phyloP scores from a whole-genome alignment of 2,113 vertebrate genomes.

The Gallinago jamesoni region DNA sequence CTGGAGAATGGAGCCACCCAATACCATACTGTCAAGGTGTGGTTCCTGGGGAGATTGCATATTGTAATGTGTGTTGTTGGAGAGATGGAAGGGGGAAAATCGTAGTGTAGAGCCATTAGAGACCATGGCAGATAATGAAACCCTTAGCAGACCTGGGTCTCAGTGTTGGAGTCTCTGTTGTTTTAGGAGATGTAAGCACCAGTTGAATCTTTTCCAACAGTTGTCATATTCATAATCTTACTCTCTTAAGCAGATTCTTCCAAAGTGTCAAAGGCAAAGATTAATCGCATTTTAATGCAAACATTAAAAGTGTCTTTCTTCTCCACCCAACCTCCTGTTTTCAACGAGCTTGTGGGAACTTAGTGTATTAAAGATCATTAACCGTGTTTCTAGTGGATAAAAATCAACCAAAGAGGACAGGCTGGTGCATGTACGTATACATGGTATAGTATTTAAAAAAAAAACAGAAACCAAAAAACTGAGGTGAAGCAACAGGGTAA shows the following conservation, averaged over 20 bases:
- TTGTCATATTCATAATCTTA: background rate
- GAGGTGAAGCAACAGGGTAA: background rate
- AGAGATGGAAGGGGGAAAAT: background rate
- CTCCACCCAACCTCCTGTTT: background rate
- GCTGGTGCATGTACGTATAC: background rate
- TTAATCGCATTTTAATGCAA: background rate
- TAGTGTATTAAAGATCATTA: background rate
- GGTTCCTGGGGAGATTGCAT: background rate
- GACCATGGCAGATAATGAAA: background rate
- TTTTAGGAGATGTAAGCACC: background rate
- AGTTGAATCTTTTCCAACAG: background rate
- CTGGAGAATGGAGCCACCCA: slow-evolving; percentile 81
- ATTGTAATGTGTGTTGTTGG: background rate
- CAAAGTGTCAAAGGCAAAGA: background rate
- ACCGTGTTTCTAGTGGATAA: background rate
- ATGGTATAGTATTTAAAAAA: background rate
- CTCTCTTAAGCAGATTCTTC: background rate
- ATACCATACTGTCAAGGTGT: slow-evolving; percentile 88
- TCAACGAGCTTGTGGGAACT: background rate
- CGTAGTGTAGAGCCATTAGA: background rate
- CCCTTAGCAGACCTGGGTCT: background rate
- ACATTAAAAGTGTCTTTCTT: background rate
- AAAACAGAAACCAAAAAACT: background rate
- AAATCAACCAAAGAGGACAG: background rate
- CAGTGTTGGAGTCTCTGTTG: background rate